phyloP scores from a whole-genome alignment of 2,888 invertebrate species.

The Ornithoptera alexandrae region DNA sequence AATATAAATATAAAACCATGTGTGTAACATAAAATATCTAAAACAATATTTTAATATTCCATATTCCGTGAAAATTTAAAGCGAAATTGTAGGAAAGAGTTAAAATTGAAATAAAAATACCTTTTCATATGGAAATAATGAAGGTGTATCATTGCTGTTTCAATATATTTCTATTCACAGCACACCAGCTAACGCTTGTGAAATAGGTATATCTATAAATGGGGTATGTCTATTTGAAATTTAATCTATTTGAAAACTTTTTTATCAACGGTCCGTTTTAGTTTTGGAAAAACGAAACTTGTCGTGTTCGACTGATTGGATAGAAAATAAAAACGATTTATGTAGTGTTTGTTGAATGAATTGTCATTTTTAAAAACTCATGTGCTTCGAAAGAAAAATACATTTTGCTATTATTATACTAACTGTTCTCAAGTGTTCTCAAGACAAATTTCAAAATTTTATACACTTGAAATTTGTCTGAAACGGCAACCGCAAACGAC shows the following conservation, averaged over 20 bases:
- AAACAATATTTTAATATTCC: not conserved
- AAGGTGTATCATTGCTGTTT: slow-evolving; percentile 19
- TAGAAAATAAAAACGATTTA: not conserved
- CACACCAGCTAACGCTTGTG: not conserved
- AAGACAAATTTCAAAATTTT: too few species aligned
- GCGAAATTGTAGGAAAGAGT: not conserved
- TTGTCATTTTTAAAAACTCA: too few species aligned
- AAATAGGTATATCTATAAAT: not conserved
- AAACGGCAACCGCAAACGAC: too few species aligned
- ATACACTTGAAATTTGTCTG: too few species aligned
- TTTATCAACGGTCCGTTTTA: not conserved
- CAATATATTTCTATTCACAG: slow-evolving; percentile 3
- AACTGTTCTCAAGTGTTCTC: too few species aligned
- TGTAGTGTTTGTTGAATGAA: too few species aligned
- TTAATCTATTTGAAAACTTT: not conserved
- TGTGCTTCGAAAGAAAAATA: too few species aligned
- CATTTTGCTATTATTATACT: too few species aligned
- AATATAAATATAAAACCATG: not conserved
- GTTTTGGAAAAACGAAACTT: not conserved
- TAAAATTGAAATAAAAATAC: slow-evolving; percentile 7
- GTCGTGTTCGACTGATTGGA: not conserved
- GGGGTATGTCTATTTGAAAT: not conserved
- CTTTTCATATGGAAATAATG: slow-evolving; percentile 14
- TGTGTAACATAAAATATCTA: not conserved
- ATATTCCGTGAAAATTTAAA: not conserved